phyloP scores from a whole-genome alignment of 2,888 invertebrate genomes.

The Thecophora atra region DNA sequence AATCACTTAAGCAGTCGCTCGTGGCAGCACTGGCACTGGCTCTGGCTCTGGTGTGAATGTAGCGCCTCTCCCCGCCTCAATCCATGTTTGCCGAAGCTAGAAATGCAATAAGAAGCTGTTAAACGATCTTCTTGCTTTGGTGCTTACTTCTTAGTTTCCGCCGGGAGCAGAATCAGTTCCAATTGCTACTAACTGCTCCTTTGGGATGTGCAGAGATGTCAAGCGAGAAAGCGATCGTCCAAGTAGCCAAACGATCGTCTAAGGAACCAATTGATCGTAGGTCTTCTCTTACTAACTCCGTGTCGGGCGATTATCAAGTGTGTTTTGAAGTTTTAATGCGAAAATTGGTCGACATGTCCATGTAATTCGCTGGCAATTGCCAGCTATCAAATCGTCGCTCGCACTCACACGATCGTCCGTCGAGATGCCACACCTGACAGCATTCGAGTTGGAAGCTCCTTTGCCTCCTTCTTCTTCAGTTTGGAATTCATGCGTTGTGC shows the following conservation, averaged over 20 bases:
- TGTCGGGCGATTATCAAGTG: too few species aligned
- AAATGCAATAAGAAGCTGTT: slow-evolving; percentile 17
- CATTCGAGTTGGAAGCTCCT: not conserved
- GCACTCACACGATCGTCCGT: not conserved
- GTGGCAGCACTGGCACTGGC: slow-evolving; percentile 9
- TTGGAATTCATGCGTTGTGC: not conserved
- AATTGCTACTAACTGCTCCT: slow-evolving; percentile 37
- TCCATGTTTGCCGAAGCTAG: not conserved
- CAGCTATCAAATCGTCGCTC: slow-evolving; percentile 10
- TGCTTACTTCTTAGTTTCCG: slow-evolving; percentile 2
- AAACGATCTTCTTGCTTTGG: slow-evolving; percentile 1
- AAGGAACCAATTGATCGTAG: too few species aligned
- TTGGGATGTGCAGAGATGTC: not conserved
- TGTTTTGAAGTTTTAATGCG: not conserved
- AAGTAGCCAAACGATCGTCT: too few species aligned
- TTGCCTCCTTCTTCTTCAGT: not conserved
- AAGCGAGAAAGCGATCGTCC: too few species aligned
- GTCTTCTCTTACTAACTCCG: too few species aligned
- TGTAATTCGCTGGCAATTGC: slow-evolving; percentile 12
- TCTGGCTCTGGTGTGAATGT: slow-evolving; percentile 5
- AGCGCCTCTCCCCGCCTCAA: not conserved
- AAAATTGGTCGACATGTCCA: slow-evolving; percentile 24
- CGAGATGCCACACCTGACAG: not conserved
- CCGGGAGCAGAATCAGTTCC: slow-evolving; percentile 37
- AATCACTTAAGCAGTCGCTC: not conserved